Percentiles rank a stretch among this genome's conserved stretches.
Conservation (phyloP, 2,113 vertebrate species). For the Spizaetus ornatus region DNA sequence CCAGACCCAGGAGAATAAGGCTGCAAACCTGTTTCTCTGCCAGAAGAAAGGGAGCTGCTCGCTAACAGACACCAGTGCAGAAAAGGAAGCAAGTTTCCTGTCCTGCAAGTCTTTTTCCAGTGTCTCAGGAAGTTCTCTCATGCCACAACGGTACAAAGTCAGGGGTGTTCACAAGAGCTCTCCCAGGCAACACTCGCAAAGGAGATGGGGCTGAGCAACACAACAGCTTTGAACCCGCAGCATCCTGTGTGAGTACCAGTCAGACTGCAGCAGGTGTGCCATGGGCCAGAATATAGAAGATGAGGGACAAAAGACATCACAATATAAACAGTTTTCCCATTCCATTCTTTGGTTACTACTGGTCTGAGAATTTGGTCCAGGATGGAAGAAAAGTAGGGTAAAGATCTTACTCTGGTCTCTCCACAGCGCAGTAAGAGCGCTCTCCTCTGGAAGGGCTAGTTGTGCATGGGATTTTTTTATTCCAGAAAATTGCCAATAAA, state of each 20-base stretch:
- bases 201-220: not conserved
- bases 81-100: not conserved
- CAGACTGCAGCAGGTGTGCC: not conserved
- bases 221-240: not conserved
- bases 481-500: not conserved
- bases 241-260: not conserved
- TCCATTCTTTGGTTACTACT: not conserved
- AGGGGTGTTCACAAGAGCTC: not conserved
- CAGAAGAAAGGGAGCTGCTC: not conserved
- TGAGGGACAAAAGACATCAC: not conserved
- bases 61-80: not conserved
- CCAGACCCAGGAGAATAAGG: not conserved
- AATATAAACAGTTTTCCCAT: not conserved
- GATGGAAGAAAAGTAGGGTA: not conserved
- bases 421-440: not conserved
- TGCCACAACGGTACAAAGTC: not conserved
- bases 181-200: not conserved
- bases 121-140: not conserved
- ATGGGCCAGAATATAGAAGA: rapidly evolving
- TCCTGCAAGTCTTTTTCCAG: not conserved
- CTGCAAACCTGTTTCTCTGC: not conserved
- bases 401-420: not conserved
- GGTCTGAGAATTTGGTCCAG: not conserved
- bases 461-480: not conserved
- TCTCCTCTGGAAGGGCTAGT: not conserved